Percentiles rank a stretch among this genome's conserved stretches.
Evolutionary conservation across 2,797 vertebrate species (phyloP).

Genomic region (Mionectes olivaceus): DNA sequence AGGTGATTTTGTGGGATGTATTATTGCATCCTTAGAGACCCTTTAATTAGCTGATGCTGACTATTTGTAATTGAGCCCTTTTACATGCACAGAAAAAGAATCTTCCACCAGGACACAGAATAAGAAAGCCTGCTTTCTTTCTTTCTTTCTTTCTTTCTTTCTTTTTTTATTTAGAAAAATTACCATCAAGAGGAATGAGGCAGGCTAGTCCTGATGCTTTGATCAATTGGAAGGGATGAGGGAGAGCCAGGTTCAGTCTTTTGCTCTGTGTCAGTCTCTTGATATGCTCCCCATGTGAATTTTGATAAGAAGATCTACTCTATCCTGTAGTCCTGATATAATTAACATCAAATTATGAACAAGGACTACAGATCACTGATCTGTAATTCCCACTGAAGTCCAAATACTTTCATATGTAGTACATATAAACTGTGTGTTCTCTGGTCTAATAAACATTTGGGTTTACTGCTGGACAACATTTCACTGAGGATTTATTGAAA

Average conservation of each 20-base stretch:
- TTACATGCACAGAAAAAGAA: neutral
- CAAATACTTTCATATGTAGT: neutral
- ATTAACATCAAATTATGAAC: neutral
- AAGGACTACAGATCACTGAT: neutral
- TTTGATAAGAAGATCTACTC: neutral
- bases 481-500: neutral
- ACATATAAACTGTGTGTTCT: neutral
- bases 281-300: neutral
- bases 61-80: neutral
- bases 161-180: neutral
- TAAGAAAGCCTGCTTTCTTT: neutral
- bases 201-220: neutral
- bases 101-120: neutral
- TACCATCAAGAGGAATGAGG: neutral
- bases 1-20: neutral
- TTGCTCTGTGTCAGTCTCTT: neutral
- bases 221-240: neutral
- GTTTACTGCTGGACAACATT: neutral
- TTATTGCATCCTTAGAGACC: neutral
- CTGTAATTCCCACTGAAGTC: neutral
- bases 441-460: neutral
- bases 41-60: neutral
- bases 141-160: too few species aligned
- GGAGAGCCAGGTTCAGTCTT: neutral
- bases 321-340: neutral